These are phyloP conservation scores for Tachysurus fulvidraco DNA, from an alignment of 2,113 vertebrate species.

Conservation along the genomic window DNA sequence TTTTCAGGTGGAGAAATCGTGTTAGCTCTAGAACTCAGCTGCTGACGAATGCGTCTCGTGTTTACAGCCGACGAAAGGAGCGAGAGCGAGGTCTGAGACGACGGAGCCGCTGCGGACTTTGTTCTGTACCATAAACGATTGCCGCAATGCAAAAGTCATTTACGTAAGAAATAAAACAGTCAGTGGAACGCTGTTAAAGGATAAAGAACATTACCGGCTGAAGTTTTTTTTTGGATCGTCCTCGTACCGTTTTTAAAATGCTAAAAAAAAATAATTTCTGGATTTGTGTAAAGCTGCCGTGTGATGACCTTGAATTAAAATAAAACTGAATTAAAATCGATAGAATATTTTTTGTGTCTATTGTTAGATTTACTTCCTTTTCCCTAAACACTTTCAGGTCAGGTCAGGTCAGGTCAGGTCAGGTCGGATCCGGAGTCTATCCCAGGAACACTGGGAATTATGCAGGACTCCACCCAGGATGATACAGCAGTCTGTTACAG, in stretches of 20 bases:
- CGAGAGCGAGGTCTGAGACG: neutral
- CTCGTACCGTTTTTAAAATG: too few species aligned
- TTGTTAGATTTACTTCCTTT: neutral
- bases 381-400: neutral
- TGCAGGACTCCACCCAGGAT: neutral
- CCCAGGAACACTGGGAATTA: neutral
- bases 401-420: neutral
- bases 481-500: neutral
- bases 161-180: neutral
- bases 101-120: neutral
- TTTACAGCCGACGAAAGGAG: neutral
- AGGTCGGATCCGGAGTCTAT: neutral
- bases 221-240: neutral
- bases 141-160: neutral
- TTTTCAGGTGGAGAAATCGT: slow-evolving; percentile 28
- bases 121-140: neutral
- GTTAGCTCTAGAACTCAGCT: slow-evolving; percentile 14
- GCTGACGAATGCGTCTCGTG: slow-evolving; percentile 23
- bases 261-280: neutral
- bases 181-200: neutral
- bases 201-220: neutral
- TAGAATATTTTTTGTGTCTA: too few species aligned
- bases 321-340: too few species aligned
- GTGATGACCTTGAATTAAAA: too few species aligned
- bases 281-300: neutral